Base-by-base conservation (phyloP, 2,888 invertebrate species). In the Sphaeridia pumilis region DNA sequence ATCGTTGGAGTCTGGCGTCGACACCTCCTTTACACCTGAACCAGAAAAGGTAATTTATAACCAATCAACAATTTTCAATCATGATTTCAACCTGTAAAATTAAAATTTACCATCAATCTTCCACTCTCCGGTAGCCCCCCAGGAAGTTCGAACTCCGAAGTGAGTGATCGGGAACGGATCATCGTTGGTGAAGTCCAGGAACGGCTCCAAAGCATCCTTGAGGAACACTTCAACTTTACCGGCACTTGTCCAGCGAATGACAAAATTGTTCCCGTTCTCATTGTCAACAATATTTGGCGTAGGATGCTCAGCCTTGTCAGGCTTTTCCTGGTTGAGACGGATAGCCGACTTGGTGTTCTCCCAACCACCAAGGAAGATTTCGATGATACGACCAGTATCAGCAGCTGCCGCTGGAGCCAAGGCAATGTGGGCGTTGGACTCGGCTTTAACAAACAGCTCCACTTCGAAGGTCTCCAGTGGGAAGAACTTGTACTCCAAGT, bases 1-100 rank as follows among this genome's bases (percentile, higher is more conserved):
- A 70, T 84, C 81, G 69, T 87, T 79, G 70, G 82, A 82, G 69
- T 88, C 87, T 67, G 81, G 81, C 58, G 84, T 84, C 67, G 79
- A 71, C 56, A 92, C 71, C 74, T 87, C 88, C 87, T 58, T 59
- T 21, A 45, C 46, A 36, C 56, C 63, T 63, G 35, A 22, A 3
- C n/a, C 10, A 44, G 10, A 24, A 44, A 31, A 31, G 14, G 31
- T 31, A 31, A 31, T 31, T 31, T 7, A 31, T 31, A 10, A 31
- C 31, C 31, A 44, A 21, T 10, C 4, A 44, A 28, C 28, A 7
- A 7, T 14, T 27, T 27, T 46, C 28, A 46, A n/a, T 17, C 27
- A 26, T 28, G 26, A 17, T 28, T 44, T 4, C 44, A n/a, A 41
- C n/a, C 7, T 41, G 17, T 10, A 25, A 45, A 24, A 3, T 42